These are phyloP conservation scores for Macrotus californicus DNA, from an alignment of 2,113 vertebrate species.

Conservation along the genomic window DNA sequence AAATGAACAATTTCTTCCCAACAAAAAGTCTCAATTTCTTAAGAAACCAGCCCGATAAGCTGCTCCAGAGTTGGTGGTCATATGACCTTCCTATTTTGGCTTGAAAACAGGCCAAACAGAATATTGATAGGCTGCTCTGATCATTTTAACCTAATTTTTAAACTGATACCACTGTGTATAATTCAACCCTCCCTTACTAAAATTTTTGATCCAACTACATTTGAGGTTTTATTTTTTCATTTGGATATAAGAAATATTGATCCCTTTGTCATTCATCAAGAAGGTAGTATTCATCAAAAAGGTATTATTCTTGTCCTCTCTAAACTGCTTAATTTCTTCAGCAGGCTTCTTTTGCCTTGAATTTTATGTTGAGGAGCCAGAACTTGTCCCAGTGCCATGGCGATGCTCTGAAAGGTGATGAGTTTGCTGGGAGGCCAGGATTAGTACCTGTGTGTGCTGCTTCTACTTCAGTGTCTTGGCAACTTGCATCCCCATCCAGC, in stretches of 20 bases:
- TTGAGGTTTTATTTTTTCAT: neutral
- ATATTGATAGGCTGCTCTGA: neutral
- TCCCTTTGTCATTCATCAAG: neutral
- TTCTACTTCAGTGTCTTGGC: neutral
- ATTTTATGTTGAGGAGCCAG: neutral
- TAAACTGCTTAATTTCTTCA: neutral
- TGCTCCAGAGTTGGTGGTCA: neutral
- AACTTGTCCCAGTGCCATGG: neutral
- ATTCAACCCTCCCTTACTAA: neutral
- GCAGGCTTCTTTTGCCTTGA: neutral
- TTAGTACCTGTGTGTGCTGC: neutral
- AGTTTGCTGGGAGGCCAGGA: rapidly evolving
- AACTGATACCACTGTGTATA: neutral
- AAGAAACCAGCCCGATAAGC: neutral
- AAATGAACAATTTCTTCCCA: neutral
- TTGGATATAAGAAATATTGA: neutral
- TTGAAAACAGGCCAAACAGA: neutral
- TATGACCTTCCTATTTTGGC: neutral
- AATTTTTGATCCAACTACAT: neutral
- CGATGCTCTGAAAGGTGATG: too few species aligned
- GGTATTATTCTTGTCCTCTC: neutral
- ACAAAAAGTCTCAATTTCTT: neutral
- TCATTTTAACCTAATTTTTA: too few species aligned
- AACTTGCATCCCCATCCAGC: neutral
- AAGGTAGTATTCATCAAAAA: neutral